These are phyloP conservation scores for Holothuria leucospilota DNA, from an alignment of 53 echinoderm and acorn worm species.

Conservation along the genomic window DNA sequence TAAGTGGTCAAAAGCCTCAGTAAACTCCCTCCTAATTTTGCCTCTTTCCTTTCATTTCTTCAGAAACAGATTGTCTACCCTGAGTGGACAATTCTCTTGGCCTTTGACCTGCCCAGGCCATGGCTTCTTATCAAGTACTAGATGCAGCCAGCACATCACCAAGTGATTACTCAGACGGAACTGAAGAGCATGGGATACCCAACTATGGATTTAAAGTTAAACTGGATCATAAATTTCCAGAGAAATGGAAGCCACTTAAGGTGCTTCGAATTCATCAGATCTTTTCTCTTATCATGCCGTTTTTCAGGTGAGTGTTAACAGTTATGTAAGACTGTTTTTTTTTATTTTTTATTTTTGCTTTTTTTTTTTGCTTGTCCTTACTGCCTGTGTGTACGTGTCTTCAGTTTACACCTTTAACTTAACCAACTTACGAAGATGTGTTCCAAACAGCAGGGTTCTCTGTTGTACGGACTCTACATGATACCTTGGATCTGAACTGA, in stretches of 20 bases:
- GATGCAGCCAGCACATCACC: conserved; percentile 26
- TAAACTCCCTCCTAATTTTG: too few relatives aligned
- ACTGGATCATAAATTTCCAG: conserved; percentile 85
- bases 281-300: conserved; percentile 63
- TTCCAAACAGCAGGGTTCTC: too few relatives aligned
- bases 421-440: too few relatives aligned
- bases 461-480: too few relatives aligned
- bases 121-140: conserved; percentile 32
- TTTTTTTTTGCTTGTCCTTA: not conserved
- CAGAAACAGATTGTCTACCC: too few relatives aligned
- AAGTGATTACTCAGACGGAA: conserved; percentile 14
- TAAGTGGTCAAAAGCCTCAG: too few relatives aligned
- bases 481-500: too few relatives aligned
- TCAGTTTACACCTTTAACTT: too few relatives aligned
- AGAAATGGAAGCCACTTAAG: conserved; percentile 87
- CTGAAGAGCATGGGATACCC: conserved; percentile 74
- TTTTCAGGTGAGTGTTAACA: conserved; percentile 68
- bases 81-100: too few relatives aligned
- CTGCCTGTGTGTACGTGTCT: too few relatives aligned
- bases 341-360: too few relatives aligned
- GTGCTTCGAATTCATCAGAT: conserved; percentile 68
- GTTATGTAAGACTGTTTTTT: not conserved
- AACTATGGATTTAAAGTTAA: conserved; percentile 77
- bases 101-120: conserved; percentile 24
- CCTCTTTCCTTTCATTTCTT: too few relatives aligned